Conservation (phyloP, 2,888 invertebrate genomes). For the Ectobius pallidus region DNA sequence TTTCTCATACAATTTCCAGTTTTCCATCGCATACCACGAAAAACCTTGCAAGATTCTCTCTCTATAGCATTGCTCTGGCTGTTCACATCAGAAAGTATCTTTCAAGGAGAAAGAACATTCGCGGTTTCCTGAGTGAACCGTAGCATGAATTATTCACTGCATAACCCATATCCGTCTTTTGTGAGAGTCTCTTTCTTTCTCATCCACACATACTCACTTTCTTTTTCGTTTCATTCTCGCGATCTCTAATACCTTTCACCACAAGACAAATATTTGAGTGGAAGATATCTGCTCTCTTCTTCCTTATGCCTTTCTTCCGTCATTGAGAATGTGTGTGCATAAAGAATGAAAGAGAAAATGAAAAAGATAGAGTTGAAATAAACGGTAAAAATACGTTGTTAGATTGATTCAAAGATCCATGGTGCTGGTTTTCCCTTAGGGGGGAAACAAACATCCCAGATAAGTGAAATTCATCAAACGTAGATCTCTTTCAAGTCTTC, state of each 20-base stretch:
- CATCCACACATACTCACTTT: neutral
- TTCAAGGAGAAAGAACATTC: too few relatives aligned
- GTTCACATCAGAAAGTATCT: neutral
- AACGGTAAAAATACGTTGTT: neutral
- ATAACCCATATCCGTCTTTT: conserved; percentile 20
- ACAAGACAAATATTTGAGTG: conserved; percentile 16
- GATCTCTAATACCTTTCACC: neutral
- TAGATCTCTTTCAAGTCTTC: too few relatives aligned
- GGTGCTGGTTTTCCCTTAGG: too few relatives aligned
- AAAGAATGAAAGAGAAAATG: neutral
- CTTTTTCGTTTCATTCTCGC: neutral
- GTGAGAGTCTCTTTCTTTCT: conserved; percentile 24
- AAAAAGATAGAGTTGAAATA: neutral
- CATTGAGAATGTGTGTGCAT: neutral
- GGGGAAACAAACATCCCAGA: too few relatives aligned
- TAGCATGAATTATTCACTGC: conserved; percentile 25
- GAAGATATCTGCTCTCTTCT: neutral
- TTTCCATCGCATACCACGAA: neutral
- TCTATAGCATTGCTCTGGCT: neutral
- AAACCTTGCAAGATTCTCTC: neutral
- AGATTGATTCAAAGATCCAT: neutral
- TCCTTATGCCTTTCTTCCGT: neutral
- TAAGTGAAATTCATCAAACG: too few relatives aligned
- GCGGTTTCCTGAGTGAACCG: conserved; percentile 11
- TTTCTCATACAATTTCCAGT: too few relatives aligned